A percentile compares a stretch with the other conserved stretches of the same genome.
Evolutionary conservation across 2,113 vertebrate species (phyloP).

Genomic region (Mionectes macconnelli): DNA sequence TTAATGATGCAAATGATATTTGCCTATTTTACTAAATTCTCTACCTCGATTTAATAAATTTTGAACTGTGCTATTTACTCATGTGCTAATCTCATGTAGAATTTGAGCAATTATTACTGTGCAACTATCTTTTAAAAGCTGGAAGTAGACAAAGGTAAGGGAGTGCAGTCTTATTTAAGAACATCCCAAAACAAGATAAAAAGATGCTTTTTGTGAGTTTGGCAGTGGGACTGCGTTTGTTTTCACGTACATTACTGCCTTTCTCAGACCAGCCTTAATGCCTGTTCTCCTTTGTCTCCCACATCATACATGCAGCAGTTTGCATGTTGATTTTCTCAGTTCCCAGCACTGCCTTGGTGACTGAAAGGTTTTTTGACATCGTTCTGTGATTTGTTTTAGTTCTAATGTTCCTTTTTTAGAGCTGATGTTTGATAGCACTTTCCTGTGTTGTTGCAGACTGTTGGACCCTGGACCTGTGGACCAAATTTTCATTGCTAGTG

Average conservation of each 20-base stretch:
- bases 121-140: background rate
- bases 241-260: background rate
- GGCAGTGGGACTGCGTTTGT: background rate
- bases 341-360: background rate
- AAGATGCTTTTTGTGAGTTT: background rate
- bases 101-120: background rate
- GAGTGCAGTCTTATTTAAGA: background rate
- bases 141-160: background rate
- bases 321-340: slow-evolving; percentile 2
- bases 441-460: background rate
- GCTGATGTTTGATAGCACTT: background rate
- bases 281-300: background rate
- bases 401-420: background rate
- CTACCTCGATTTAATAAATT: background rate
- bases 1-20: background rate
- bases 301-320: background rate
- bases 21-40: slow-evolving; percentile 8
- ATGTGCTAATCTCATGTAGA: background rate
- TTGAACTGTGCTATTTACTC: background rate
- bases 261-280: background rate
- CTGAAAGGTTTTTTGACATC: background rate
- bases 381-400: slow-evolving; percentile 16
- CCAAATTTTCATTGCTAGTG: background rate
- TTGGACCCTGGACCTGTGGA: background rate
- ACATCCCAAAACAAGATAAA: background rate